These are phyloP conservation scores for Poecilia wingei DNA, from an alignment of 2,797 vertebrate genomes.

Conservation along the genomic window DNA sequence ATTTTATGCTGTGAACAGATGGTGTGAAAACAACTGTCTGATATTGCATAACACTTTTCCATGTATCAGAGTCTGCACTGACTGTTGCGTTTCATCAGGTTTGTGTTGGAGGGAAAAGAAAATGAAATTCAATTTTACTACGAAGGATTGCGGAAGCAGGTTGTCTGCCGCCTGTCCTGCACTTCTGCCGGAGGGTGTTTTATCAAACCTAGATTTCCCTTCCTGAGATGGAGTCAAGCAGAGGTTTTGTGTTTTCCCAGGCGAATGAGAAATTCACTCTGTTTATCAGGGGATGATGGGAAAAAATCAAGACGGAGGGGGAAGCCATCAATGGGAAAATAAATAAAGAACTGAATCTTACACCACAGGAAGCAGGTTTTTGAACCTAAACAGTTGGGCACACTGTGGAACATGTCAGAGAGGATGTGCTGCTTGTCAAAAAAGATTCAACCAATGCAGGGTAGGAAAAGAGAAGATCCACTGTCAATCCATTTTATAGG, in stretches of 20 bases:
- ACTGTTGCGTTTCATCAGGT: slow-evolving; percentile 19
- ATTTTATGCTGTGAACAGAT: slow-evolving; percentile 41
- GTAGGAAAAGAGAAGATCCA: slow-evolving; percentile 10
- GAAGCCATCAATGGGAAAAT: slow-evolving; percentile 74
- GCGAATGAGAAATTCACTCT: slow-evolving; percentile 69
- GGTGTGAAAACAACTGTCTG: slow-evolving; percentile 45
- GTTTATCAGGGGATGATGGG: slow-evolving; percentile 77
- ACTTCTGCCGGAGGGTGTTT: slow-evolving; percentile 57
- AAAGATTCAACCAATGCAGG: slow-evolving; percentile 29
- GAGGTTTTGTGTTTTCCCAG: slow-evolving; percentile 74
- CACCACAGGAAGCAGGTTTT: slow-evolving; percentile 75
- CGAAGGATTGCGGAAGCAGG: slow-evolving; percentile 46
- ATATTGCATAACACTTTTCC: slow-evolving; percentile 36
- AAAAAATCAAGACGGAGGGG: slow-evolving; percentile 69
- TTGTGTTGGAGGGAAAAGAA: slow-evolving; percentile 9
- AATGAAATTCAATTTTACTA: slow-evolving; percentile 27
- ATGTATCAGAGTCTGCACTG: slow-evolving; percentile 1
- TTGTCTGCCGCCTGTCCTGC: slow-evolving; percentile 43
- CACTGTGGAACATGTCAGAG: slow-evolving; percentile 40
- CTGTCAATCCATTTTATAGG: not conserved
- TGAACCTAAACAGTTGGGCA: slow-evolving; percentile 71
- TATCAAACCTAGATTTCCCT: slow-evolving; percentile 65
- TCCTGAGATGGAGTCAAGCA: slow-evolving; percentile 68
- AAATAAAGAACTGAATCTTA: slow-evolving; percentile 76
- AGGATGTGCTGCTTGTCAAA: slow-evolving; percentile 50